Evolutionary conservation across 2,888 invertebrate species (phyloP), one percentile per base, ranked within the genome.

Genomic region (Orchesellides sinensis): DNA sequence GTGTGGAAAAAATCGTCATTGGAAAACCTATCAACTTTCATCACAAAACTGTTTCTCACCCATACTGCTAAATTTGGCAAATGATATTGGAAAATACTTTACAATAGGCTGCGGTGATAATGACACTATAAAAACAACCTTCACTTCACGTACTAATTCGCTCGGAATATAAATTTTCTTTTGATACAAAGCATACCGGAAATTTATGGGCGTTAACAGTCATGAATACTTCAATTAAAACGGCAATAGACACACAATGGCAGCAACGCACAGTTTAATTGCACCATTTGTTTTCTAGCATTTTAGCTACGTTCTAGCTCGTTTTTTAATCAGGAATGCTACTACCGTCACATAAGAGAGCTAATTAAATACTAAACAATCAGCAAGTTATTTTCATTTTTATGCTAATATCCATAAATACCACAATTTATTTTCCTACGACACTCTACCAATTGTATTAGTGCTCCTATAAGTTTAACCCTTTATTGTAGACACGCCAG

Each of bases 111-210:
- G 40, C n/a, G 10, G 40, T 40, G 40, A 32, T 40, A 14, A 40
- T 40, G 10, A 32, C 10, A 5, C 10, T 32, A 32, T 10, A 32
- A 40, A 40, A 40, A 2, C n/a, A 2, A n/a, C 40, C 40, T 5
- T 40, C 10, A 40, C 10, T 5, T 32, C 5, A 5, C 40, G n/a
- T n/a, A 1, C n/a, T 32, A 6, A 5, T 32, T 32, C 32, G 10
- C 32, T 40, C 40, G 14, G 14, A 5, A 40, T n/a, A 40, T 40
- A 2, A 40, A 14, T 40, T 40, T n/a, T 40, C 6, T 32, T 5
- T 40, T 40, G 10, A 10, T 40, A 61, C 63, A 40, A 54, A 52
- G 29, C 77, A 77, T 68, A 66, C 77, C 77, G 77, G 77, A 77
- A 73, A 77, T 52, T 66, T 14, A 47, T 45, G 59, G 77, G 77